Base-by-base conservation (phyloP, 2,888 invertebrate genomes). In the Rapana venosa region DNA sequence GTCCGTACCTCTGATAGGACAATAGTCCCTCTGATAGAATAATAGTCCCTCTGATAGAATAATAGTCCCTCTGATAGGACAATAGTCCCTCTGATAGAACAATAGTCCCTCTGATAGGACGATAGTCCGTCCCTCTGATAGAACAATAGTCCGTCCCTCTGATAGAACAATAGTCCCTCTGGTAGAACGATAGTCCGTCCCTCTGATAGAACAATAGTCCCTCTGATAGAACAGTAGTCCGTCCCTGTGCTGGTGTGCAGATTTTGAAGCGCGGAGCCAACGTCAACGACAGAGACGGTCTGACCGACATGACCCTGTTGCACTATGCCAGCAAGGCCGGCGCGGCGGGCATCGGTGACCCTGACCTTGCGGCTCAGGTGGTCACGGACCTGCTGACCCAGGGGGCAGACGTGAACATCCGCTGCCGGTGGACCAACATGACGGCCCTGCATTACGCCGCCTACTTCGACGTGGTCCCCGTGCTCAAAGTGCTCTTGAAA, bases 381-480 rank as follows among this genome's bases (percentile, higher is more conserved):
- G 94, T 94, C 66, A 92, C 92, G 26, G 93, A 94, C 92, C 93
- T 96, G 26, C 90, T 96, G 32, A 92, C 93, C 13, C 92, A 93
- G 90, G 96, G 96, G 4, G 96, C 96, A 5, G 96, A 96, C 93
- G 94, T 96, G 26, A 95, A 96, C 91, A 95, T 96, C 58, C 94
- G 96, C 84, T 96, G 96, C 92, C 94, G 96, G 30, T 97, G 97
- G 97, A 97, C 96, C 66, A 96, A 96, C 92, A 97, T 97, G 97
- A 96, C 96, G 70, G 96, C 97, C 58, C 93, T 97, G 61, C 97
- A 97, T 93, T 97, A 96, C 94, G 96, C 97, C 70, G 96, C 96
- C 5, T 97, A 96, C 92, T 97, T 97, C 93, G 96, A 97, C 94
- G 96, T 96, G 26, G 96, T 96, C 13, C 95, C 96, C 81, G 96